Evolutionary conservation across 1,140 invertebrate genomes (phyloP).

Genomic region (Phthorimaea operculella): DNA sequence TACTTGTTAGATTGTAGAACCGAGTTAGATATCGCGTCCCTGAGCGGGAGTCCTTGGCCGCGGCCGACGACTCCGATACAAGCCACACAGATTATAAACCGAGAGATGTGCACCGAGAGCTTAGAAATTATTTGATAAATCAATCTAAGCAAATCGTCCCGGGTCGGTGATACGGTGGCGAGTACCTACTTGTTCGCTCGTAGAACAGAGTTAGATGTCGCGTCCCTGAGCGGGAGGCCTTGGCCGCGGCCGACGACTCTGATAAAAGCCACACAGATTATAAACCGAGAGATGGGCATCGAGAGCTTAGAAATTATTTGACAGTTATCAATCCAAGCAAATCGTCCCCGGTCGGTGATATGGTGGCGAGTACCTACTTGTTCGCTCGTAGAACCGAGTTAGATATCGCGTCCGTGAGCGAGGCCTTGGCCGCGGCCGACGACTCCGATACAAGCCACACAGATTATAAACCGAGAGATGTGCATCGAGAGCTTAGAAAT

Average conservation of each 20-base stretch:
- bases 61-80: slow-evolving; percentile 45
- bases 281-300: too few species aligned
- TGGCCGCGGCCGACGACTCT: slow-evolving; percentile 50
- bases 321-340: too few species aligned
- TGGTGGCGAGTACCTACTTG: too few species aligned
- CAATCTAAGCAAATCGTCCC: too few species aligned
- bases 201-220: slow-evolving; percentile 43
- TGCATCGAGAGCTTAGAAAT: too few species aligned
- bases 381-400: slow-evolving; percentile 26
- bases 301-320: too few species aligned
- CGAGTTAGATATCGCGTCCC: slow-evolving; percentile 50
- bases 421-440: slow-evolving; percentile 54
- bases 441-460: slow-evolving; percentile 29
- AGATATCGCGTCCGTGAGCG: slow-evolving; percentile 57
- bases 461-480: slow-evolving; percentile 6
- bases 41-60: slow-evolving; percentile 57
- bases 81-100: slow-evolving; percentile 8
- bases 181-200: too few species aligned
- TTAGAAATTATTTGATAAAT: too few species aligned
- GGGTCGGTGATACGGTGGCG: too few species aligned
- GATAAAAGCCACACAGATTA: slow-evolving; percentile 17
- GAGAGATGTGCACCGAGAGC: too few species aligned
- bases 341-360: too few species aligned
- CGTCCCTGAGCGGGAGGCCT: slow-evolving; percentile 59
- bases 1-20: slow-evolving; percentile 18